Conservation (phyloP, 1,140 invertebrate species). For the Apis dorsata region DNA sequence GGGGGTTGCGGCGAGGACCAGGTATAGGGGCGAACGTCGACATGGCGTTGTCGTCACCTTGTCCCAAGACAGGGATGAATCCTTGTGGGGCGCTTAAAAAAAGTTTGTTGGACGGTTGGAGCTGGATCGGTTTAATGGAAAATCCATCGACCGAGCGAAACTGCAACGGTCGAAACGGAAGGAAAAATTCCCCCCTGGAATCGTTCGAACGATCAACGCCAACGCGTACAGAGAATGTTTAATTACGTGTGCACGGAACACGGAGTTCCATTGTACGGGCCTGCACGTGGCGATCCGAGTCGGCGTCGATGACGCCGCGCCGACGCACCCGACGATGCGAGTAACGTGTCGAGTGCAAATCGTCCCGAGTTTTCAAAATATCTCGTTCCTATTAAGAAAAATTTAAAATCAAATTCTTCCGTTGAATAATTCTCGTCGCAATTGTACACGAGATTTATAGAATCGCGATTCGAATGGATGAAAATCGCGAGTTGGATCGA, state of each 20-base stretch:
- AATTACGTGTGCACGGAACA: background rate
- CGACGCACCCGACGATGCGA: constrained; percentile 31
- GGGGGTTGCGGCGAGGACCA: constrained; percentile 48
- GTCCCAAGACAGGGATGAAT: constrained; percentile 47
- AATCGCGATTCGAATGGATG: too few species aligned
- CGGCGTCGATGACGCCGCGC: constrained; percentile 59
- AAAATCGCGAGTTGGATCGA: too few species aligned
- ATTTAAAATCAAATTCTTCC: too few species aligned
- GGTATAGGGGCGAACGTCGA: constrained; percentile 60
- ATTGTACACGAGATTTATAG: too few species aligned
- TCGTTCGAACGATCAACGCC: too few species aligned
- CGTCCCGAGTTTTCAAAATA: background rate
- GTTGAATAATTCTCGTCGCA: too few species aligned
- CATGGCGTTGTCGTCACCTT: constrained; percentile 52
- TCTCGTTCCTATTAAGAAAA: too few species aligned
- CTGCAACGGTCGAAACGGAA: too few species aligned
- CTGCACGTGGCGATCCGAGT: constrained; percentile 49
- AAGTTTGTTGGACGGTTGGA: too few species aligned
- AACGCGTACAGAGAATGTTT: too few species aligned
- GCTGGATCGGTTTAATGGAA: too few species aligned
- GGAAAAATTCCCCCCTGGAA: too few species aligned
- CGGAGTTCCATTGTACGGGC: constrained; percentile 28
- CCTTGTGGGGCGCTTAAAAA: background rate
- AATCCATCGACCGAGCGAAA: background rate
- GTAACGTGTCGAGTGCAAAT: constrained; percentile 7